Conservation (phyloP, 1,140 invertebrate genomes). For the Oppia nitens region DNA sequence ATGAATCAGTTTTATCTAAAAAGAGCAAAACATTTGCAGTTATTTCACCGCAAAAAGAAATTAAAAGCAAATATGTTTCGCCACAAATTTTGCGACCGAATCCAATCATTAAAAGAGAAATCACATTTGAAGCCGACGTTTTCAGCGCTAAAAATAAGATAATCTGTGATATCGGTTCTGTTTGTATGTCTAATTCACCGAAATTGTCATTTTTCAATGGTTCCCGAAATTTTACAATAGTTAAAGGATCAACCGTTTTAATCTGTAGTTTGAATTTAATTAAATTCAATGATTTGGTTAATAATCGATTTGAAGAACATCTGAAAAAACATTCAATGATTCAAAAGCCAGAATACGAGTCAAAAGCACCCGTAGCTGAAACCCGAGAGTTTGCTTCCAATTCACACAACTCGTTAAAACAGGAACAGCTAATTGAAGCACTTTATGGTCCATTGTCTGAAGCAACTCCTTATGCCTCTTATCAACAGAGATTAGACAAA, state of each 20-base stretch:
- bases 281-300: background rate
- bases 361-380: background rate
- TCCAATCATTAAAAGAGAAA: slow-evolving; percentile 3
- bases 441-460: slow-evolving; percentile 13
- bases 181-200: background rate
- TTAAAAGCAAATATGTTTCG: background rate
- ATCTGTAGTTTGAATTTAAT: slow-evolving; percentile 12
- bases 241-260: slow-evolving; percentile 6
- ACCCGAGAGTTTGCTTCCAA: background rate
- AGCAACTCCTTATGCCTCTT: background rate
- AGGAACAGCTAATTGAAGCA: slow-evolving; percentile 13
- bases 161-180: slow-evolving; percentile 7
- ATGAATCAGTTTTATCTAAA: background rate
- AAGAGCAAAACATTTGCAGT: background rate
- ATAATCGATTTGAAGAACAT: slow-evolving; percentile 7
- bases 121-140: slow-evolving; percentile 9
- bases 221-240: slow-evolving; percentile 1
- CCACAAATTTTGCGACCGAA: background rate
- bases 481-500: slow-evolving; percentile 11
- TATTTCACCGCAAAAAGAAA: background rate
- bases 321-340: background rate
- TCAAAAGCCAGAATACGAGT: background rate
- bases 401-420: background rate
- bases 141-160: background rate
- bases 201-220: slow-evolving; percentile 16